Evolutionary conservation across 2,888 invertebrate genomes (phyloP).

Genomic region (Gortyna flavago): DNA sequence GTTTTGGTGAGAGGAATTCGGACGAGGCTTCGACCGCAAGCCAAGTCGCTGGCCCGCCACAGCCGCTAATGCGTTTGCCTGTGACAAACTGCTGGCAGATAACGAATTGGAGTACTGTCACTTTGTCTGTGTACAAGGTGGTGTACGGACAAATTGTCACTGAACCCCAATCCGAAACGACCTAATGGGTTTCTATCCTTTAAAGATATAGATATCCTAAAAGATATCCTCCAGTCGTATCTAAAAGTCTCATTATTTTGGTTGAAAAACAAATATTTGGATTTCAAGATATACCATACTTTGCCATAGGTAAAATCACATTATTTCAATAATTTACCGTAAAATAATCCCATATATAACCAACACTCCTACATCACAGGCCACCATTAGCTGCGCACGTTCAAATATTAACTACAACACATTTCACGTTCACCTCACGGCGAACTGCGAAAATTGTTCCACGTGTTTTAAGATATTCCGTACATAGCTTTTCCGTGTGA

Average conservation of each 20-base stretch:
- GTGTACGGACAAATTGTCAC: constrained; percentile 35
- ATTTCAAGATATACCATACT: neutral
- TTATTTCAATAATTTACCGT: neutral
- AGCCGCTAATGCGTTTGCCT: constrained; percentile 75
- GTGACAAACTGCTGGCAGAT: constrained; percentile 77
- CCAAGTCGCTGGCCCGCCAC: constrained; percentile 70
- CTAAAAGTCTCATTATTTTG: neutral
- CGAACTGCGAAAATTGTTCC: constrained; percentile 66
- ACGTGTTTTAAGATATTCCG: constrained; percentile 70
- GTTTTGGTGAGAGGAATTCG: constrained; percentile 78
- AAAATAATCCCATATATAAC: constrained; percentile 20
- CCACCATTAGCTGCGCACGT: constrained; percentile 47
- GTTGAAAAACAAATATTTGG: neutral
- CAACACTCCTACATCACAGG: constrained; percentile 16
- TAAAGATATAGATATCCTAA: no score
- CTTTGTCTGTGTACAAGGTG: constrained; percentile 39
- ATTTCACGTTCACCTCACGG: constrained; percentile 63
- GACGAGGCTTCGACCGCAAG: constrained; percentile 77
- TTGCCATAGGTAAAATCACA: neutral
- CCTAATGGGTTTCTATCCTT: neutral
- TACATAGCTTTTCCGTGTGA: constrained; percentile 68
- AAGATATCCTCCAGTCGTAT: neutral
- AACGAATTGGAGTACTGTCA: constrained; percentile 70
- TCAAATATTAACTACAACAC: constrained; percentile 63
- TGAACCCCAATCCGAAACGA: neutral